Conservation (phyloP, 2,113 vertebrate genomes). For the Desmodus rotundus region DNA sequence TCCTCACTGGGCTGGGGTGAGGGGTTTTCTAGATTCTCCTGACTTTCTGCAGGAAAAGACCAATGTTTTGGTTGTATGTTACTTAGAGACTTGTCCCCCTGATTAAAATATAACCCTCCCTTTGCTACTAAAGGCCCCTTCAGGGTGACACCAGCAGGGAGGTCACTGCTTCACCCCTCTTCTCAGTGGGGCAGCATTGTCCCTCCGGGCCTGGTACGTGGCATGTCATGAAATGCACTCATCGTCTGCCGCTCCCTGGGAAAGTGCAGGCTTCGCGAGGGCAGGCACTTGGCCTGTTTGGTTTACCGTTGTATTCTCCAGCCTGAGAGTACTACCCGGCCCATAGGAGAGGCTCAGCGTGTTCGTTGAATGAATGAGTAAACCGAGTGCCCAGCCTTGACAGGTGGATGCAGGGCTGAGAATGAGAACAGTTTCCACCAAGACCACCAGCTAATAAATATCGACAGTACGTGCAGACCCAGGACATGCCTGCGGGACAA, state of each 20-base stretch:
- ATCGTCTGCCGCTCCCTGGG: background rate
- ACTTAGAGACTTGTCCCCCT: background rate
- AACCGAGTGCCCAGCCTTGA: background rate
- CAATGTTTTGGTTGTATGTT: background rate
- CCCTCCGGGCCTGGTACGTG: fast-evolving
- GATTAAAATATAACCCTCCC: background rate
- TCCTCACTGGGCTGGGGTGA: background rate
- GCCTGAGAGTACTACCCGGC: background rate
- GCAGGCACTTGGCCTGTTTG: too few relatives aligned
- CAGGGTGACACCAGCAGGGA: background rate
- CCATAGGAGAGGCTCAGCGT: background rate
- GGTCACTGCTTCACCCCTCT: background rate
- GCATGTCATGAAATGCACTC: background rate
- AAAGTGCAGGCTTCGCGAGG: background rate
- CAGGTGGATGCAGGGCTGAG: background rate
- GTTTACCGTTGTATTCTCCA: background rate
- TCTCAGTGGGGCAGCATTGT: background rate
- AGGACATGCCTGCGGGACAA: background rate
- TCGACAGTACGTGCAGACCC: background rate
- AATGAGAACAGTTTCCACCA: background rate
- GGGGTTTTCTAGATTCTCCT: background rate
- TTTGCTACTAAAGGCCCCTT: background rate
- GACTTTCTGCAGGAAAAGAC: background rate
- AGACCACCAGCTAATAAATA: background rate
- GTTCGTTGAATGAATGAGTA: background rate